Evolutionary conservation across 2,888 invertebrate genomes (phyloP).

Genomic region (Petrolisthes manimaculis): DNA sequence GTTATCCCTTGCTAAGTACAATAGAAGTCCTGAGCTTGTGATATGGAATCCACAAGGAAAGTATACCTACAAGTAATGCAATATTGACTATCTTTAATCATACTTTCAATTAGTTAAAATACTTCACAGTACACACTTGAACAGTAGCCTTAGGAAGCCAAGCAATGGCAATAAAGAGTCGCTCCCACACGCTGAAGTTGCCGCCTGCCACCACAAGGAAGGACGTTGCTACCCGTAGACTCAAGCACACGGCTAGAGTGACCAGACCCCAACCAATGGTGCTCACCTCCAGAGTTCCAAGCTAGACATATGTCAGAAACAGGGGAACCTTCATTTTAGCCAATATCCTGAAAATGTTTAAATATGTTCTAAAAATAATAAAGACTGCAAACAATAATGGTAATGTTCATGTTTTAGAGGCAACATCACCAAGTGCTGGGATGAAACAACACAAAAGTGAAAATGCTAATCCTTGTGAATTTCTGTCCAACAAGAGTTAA

Average conservation of each 20-base stretch:
- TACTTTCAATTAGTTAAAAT: not conserved
- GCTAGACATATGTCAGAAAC: slow-evolving; percentile 53
- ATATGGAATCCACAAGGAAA: too few relatives aligned
- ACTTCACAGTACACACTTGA: slow-evolving; percentile 74
- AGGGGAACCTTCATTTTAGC: too few relatives aligned
- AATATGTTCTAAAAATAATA: too few relatives aligned
- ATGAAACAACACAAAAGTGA: too few relatives aligned
- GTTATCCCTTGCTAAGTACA: too few relatives aligned
- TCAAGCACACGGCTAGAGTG: slow-evolving; percentile 67
- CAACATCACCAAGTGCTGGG: too few relatives aligned
- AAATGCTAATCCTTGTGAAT: too few relatives aligned
- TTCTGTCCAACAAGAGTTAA: too few relatives aligned
- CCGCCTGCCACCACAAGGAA: slow-evolving; percentile 65
- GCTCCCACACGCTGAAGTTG: slow-evolving; percentile 78
- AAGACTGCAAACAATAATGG: too few relatives aligned
- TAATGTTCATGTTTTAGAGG: too few relatives aligned
- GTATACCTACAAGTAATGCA: not conserved
- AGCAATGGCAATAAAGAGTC: slow-evolving; percentile 88
- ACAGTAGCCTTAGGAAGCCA: slow-evolving; percentile 99
- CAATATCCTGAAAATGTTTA: too few relatives aligned
- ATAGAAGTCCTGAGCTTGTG: too few relatives aligned
- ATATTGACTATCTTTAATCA: not conserved
- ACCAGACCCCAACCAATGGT: slow-evolving; percentile 61
- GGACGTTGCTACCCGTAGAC: slow-evolving; percentile 72
- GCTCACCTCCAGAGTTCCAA: slow-evolving; percentile 47